phyloP scores from a whole-genome alignment of 2,888 invertebrate genomes.

The Zygaena filipendulae region DNA sequence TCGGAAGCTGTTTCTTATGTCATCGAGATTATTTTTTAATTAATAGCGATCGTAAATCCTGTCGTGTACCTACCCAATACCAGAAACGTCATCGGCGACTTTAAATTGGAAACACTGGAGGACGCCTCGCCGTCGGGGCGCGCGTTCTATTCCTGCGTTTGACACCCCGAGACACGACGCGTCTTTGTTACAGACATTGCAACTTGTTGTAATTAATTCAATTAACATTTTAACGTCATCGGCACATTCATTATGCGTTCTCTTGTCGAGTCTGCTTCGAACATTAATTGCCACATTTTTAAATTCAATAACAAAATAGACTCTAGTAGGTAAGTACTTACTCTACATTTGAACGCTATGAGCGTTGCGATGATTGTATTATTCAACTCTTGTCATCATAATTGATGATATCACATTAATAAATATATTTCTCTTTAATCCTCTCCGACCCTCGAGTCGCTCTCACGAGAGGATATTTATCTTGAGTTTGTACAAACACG shows the following conservation, averaged over 20 bases:
- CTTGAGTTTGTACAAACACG: constrained; percentile 50
- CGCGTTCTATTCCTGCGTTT: constrained; percentile 54
- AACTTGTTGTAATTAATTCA: constrained; percentile 46
- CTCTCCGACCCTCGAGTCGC: constrained; percentile 19
- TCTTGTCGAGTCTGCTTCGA: too few species aligned
- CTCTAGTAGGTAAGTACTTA: too few species aligned
- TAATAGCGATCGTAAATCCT: constrained; percentile 56
- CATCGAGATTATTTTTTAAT: constrained; percentile 46
- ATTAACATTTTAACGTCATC: constrained; percentile 27
- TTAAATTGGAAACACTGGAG: constrained; percentile 59
- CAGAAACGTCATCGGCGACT: background rate
- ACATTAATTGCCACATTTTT: too few species aligned
- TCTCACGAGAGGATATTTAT: constrained; percentile 41
- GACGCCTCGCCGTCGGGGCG: constrained; percentile 30
- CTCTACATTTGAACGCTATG: too few species aligned
- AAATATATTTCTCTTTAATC: too few species aligned
- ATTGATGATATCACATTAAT: too few species aligned
- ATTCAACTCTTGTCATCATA: too few species aligned
- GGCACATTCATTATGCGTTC: constrained; percentile 16
- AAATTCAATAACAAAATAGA: too few species aligned
- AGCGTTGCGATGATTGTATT: too few species aligned
- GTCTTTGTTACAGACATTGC: constrained; percentile 48
- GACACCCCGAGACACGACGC: constrained; percentile 37
- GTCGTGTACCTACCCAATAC: constrained; percentile 22
- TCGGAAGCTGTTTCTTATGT: too few species aligned